Evolutionary conservation across 1,140 invertebrate genomes (phyloP).

Genomic region (Phenacoccus solenopsis): DNA sequence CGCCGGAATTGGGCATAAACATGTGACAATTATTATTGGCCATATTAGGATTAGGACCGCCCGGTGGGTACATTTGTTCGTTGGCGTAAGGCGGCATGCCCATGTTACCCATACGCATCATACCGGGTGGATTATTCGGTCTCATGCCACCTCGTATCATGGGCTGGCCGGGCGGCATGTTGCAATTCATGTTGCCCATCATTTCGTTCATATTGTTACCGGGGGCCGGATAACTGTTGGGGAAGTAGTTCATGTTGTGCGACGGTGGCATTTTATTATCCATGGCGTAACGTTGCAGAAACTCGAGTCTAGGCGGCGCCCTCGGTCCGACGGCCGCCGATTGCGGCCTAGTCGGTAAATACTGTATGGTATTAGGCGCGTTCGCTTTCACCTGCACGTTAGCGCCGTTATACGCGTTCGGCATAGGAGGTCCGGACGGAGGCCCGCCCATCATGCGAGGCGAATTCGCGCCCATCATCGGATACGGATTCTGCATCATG

Average conservation of each 20-base stretch:
- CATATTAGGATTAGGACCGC: constrained; percentile 29
- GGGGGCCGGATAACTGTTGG: constrained; percentile 32
- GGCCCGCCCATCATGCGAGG: constrained; percentile 23
- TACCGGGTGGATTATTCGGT: constrained; percentile 31
- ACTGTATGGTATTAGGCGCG: constrained; percentile 95
- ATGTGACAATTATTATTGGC: constrained; percentile 34
- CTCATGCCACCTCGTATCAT: constrained; percentile 30
- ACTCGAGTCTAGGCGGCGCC: constrained; percentile 81
- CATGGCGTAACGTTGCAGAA: constrained; percentile 73
- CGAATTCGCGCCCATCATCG: constrained; percentile 19
- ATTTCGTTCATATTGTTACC: constrained; percentile 20
- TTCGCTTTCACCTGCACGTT: constrained; percentile 89
- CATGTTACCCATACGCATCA: constrained; percentile 23
- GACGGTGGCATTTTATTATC: constrained; percentile 52
- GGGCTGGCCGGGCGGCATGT: neutral
- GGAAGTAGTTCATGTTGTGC: constrained; percentile 64
- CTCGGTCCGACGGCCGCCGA: constrained; percentile 45
- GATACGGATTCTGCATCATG: constrained; percentile 24
- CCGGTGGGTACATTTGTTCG: constrained; percentile 22
- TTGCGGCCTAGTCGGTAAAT: constrained; percentile 81
- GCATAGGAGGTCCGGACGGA: constrained; percentile 25
- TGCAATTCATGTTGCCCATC: constrained; percentile 18
- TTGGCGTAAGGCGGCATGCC: neutral
- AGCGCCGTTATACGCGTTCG: constrained; percentile 57
- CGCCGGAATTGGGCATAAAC: constrained; percentile 34